Evolutionary conservation across 2,113 vertebrate genomes (phyloP), one percentile per base, ranked within the genome.

Genomic region (Amazona guildingii): DNA sequence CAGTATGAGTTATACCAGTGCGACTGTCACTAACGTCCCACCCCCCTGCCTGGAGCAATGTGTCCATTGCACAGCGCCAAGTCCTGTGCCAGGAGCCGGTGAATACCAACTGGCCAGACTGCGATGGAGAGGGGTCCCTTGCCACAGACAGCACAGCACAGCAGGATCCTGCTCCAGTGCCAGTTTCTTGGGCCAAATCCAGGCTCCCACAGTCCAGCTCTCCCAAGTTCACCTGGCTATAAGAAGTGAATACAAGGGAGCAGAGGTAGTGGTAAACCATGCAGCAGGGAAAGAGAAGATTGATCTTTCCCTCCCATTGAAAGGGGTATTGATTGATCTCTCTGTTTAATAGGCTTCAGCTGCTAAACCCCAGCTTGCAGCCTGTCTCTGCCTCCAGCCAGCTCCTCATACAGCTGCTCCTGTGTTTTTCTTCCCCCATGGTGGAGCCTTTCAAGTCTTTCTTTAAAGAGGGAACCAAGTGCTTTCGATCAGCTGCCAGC

Each of bases 331-430:
- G 90, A 88, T 94, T 80, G 73, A 91, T 59, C 62, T 94, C 61
- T 73, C 62, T 28, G 33, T 93, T 96, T 95, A 92, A 95, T 63
- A 75, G 46, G 52, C 55, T 95, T 92, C 77, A 83, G 69, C 92
- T 91, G 66, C 86, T 86, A 88, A 91, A 63, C 7, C 19, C 68
- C 83, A 78, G 79, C 79, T 85, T 86, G 79, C 64, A 86, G 90
- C 49, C 75, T 68, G 54, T 80, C 62, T 70, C 83, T 64, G 67
- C 76, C 83, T 80, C 83, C 85, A 96, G 83, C 73, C 88, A 92
- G 77, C 83, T 95, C 62, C 48, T 95, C 64, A 67, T 59, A 74
- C 63, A 55, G 49, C 43, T 84, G 52, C 64, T 93, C 88, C 92
- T 93, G 83, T 89, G 57, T 75, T 95, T 92, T 86, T n/a, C 66